Evolutionary conservation across 2,113 vertebrate genomes (phyloP), one percentile per base, ranked within the genome.

Genomic region (Clarias batrachus): DNA sequence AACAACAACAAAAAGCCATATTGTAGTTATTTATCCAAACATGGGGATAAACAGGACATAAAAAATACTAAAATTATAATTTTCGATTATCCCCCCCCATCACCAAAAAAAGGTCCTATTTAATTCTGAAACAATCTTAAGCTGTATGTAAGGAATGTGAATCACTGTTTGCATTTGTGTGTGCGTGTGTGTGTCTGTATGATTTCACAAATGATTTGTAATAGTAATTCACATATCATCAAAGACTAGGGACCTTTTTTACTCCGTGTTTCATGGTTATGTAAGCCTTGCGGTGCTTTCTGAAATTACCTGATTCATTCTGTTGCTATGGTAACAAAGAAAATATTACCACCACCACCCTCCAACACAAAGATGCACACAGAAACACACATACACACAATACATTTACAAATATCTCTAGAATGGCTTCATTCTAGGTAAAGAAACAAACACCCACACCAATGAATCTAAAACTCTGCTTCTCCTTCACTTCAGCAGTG

Each of bases 321-420:
- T 73, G 83, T 57, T 65, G 73, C 80, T 82, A 85, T 85, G 71
- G 74, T 82, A 85, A 90, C 83, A 37, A 25, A 85, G 73, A 81
- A 77, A 57, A 82, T 60, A 82, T 27, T 48, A 48, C 48, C 48
- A 48, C 48, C 48, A 48, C 48, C 48, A 6, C 37, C 37, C 60
- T 68, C 12, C 17, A 77, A 76, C 60, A 60, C 37, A 59, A 7
- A 82, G 12, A 77, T 37, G 33, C 11, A 52, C 17, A 77, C 77
- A 85, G 27, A 84, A 12, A 63, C 37, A 65, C 17, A 23, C 73
- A 85, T 30, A 65, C 57, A 13, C 11, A 57, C 17, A 10, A 59
- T 57, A 33, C 33, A 82, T 74, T 85, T 83, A 82, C 81, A 83
- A 78, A 71, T 82, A 52, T 88, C 71, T 79, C 27, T 66, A 86